A percentile compares a stretch with the other conserved stretches of the same genome.
Conservation (phyloP, 2,113 vertebrate genomes). For the Eulemur rufifrons region DNA sequence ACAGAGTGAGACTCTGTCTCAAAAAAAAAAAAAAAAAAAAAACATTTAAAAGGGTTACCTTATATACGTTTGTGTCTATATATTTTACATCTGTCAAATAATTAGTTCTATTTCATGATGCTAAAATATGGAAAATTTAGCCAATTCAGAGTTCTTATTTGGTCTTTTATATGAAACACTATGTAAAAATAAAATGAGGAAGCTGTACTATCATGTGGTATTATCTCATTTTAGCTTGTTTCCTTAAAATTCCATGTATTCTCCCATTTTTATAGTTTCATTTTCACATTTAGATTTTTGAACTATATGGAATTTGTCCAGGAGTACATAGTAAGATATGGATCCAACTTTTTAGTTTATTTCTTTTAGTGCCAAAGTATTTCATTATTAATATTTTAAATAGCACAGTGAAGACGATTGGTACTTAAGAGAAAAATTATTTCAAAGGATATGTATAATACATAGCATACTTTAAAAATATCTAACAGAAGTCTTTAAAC, state of each 20-base stretch:
- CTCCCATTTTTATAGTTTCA: neutral
- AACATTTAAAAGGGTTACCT: neutral
- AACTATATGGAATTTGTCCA: neutral
- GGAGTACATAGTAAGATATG: neutral
- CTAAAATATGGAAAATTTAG: neutral
- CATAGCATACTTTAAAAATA: neutral
- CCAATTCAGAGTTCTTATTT: neutral
- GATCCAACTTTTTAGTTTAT: neutral
- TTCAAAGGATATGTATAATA: neutral
- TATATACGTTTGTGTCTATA: neutral
- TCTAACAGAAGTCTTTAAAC: neutral
- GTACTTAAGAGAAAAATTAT: neutral
- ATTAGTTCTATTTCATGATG: neutral
- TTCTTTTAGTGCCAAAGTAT: neutral
- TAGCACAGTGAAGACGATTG: neutral
- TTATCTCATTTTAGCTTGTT: neutral
- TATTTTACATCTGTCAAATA: neutral
- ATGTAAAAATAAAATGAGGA: neutral
- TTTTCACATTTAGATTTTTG: neutral
- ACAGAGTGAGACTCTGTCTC: no score
- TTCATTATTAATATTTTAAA: conserved; percentile 19
- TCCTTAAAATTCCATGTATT: neutral
- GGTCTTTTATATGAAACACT: neutral
- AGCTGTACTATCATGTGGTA: neutral
- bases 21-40: no score